These are phyloP conservation scores for Saimiri boliviensis DNA, from an alignment of 2,113 vertebrate genomes.

Conservation along the genomic window DNA sequence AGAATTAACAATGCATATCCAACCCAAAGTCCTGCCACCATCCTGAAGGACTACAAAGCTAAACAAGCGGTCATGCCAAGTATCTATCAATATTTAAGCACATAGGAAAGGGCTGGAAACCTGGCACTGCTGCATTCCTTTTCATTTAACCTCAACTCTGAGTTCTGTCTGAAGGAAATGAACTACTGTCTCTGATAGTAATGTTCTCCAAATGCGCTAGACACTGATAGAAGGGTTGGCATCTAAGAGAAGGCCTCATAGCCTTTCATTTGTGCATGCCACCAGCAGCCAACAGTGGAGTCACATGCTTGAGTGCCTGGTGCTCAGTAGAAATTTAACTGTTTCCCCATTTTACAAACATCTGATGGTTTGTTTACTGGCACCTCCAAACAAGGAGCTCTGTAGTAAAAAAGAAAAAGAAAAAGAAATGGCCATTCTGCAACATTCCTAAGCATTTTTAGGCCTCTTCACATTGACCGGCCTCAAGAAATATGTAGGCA, in stretches of 20 bases:
- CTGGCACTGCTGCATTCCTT: neutral
- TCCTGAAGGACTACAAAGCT: neutral
- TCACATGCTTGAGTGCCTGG: neutral
- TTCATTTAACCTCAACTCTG: constrained; percentile 24
- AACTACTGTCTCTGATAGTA: neutral
- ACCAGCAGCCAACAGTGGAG: neutral
- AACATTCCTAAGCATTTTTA: neutral
- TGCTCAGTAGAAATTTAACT: neutral
- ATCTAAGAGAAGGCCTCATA: neutral
- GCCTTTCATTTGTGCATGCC: neutral
- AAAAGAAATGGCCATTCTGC: neutral
- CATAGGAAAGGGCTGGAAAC: constrained; percentile 16
- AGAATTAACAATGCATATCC: neutral
- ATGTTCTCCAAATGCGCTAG: neutral
- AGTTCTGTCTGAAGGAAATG: constrained; percentile 36
- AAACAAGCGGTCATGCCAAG: neutral
- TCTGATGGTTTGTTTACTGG: neutral
- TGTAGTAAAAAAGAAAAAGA: neutral
- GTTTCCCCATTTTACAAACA: neutral
- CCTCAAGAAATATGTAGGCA: neutral
- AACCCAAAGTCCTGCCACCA: neutral
- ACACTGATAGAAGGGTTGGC: neutral
- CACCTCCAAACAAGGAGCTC: neutral
- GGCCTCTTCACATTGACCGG: neutral
- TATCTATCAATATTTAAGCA: constrained; percentile 21